Conservation (phyloP, 2,888 invertebrate genomes). For the Rhynchonema sp. region DNA sequence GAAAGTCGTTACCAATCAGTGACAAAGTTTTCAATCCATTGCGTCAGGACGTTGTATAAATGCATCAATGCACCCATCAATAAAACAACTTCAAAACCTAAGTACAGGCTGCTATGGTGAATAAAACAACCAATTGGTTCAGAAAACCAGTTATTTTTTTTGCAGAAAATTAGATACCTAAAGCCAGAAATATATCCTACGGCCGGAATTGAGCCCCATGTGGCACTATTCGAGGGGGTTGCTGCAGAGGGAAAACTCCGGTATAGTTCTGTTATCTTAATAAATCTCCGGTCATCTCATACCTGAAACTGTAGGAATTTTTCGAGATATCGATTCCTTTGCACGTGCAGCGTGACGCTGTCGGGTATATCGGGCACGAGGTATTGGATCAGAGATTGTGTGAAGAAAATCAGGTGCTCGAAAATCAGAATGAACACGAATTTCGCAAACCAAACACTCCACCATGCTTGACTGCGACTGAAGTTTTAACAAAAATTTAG, state of each 20-base stretch:
- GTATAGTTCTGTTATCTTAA: too few species aligned
- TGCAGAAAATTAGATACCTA: background rate
- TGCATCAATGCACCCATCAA: too few species aligned
- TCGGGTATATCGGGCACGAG: conserved; percentile 4
- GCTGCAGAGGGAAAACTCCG: too few species aligned
- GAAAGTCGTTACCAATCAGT: too few species aligned
- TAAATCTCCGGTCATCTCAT: background rate
- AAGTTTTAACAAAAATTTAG: background rate
- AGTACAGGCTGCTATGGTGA: too few species aligned
- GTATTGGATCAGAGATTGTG: background rate
- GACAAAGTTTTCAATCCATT: too few species aligned
- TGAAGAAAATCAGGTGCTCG: conserved; percentile 4
- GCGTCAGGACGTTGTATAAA: too few species aligned
- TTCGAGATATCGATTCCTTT: background rate
- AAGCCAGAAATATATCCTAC: background rate
- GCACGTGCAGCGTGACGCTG: background rate
- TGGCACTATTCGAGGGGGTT: too few species aligned
- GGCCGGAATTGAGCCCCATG: too few species aligned
- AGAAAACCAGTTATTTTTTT: too few species aligned
- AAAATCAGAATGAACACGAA: conserved; percentile 6
- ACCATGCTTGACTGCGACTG: conserved; percentile 1
- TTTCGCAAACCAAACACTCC: conserved; percentile 1
- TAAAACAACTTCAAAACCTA: too few species aligned
- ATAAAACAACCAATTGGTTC: too few species aligned
- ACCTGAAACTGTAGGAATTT: background rate